These are phyloP conservation scores for Neotoxoptera formosana DNA, from an alignment of 1,140 invertebrate genomes.

Conservation along the genomic window DNA sequence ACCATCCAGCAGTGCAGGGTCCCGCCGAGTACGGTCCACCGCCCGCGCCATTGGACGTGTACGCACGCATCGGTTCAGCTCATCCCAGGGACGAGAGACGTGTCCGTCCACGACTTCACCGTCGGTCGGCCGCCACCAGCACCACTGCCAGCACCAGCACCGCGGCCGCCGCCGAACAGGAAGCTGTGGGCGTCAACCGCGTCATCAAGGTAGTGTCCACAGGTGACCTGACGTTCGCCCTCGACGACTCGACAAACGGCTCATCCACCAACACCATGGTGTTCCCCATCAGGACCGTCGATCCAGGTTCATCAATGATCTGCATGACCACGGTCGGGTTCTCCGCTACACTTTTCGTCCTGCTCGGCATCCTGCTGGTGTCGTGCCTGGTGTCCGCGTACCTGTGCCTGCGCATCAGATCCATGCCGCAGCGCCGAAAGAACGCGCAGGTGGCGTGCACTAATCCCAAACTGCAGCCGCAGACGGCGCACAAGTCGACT, in stretches of 20 bases:
- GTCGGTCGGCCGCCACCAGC: constrained; percentile 73
- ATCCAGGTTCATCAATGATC: constrained; percentile 71
- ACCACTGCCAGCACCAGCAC: constrained; percentile 64
- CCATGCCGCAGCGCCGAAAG: constrained; percentile 62
- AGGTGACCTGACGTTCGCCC: constrained; percentile 89
- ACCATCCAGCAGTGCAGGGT: constrained; percentile 55
- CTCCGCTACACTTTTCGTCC: constrained; percentile 80
- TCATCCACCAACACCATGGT: constrained; percentile 78
- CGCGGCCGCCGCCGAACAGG: constrained; percentile 76
- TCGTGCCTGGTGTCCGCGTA: constrained; percentile 86
- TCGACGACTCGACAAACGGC: constrained; percentile 82
- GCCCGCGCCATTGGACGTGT: constrained; percentile 73
- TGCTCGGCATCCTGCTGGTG: constrained; percentile 79
- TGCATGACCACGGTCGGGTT: constrained; percentile 93
- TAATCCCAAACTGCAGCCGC: constrained; percentile 34
- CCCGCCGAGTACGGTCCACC: constrained; percentile 60
- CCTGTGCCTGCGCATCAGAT: constrained; percentile 78
- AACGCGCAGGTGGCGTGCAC: constrained; percentile 51
- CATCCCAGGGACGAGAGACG: constrained; percentile 74
- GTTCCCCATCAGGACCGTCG: constrained; percentile 78
- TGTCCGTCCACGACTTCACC: constrained; percentile 69
- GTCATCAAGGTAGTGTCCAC: constrained; percentile 92
- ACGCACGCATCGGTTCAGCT: constrained; percentile 77
- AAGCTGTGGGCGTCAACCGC: constrained; percentile 88
- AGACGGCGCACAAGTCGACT: background rate